A percentile compares a stretch with the other conserved stretches of the same genome.
Evolutionary conservation across 2,888 invertebrate genomes (phyloP).

Genomic region (Machimus rusticus): DNA sequence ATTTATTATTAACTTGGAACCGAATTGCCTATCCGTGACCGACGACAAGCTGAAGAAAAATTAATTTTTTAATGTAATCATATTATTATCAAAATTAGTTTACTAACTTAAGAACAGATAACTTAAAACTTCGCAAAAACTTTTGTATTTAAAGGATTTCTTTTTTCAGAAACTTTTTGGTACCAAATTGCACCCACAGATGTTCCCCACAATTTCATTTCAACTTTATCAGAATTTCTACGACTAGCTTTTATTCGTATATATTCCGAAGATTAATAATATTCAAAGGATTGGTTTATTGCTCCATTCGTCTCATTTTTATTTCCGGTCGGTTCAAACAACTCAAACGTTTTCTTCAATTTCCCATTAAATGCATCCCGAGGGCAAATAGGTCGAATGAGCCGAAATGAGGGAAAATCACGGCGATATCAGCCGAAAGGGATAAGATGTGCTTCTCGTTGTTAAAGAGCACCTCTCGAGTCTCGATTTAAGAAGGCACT

Average conservation of each 20-base stretch:
- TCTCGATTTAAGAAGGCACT: background rate
- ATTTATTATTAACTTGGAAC: too few relatives aligned
- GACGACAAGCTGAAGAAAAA: too few relatives aligned
- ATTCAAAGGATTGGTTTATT: background rate
- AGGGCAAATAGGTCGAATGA: background rate
- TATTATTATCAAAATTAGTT: background rate
- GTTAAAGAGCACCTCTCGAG: background rate
- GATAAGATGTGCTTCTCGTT: background rate
- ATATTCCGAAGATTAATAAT: background rate
- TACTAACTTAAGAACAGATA: background rate
- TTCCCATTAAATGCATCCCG: background rate
- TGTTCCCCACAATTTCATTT: background rate
- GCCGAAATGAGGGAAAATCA: background rate
- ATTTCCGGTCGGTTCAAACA: background rate
- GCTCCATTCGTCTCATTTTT: background rate
- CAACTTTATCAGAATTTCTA: background rate
- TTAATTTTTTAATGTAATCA: background rate
- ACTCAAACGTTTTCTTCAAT: background rate
- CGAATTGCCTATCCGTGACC: too few relatives aligned
- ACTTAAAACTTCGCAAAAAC: background rate
- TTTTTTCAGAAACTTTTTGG: background rate
- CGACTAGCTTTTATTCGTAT: background rate
- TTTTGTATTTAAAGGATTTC: background rate
- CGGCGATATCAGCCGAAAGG: background rate
- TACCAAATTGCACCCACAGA: background rate